phyloP scores from a whole-genome alignment of 1,140 invertebrate genomes.

The Hyposmocoma kahamanoa region DNA sequence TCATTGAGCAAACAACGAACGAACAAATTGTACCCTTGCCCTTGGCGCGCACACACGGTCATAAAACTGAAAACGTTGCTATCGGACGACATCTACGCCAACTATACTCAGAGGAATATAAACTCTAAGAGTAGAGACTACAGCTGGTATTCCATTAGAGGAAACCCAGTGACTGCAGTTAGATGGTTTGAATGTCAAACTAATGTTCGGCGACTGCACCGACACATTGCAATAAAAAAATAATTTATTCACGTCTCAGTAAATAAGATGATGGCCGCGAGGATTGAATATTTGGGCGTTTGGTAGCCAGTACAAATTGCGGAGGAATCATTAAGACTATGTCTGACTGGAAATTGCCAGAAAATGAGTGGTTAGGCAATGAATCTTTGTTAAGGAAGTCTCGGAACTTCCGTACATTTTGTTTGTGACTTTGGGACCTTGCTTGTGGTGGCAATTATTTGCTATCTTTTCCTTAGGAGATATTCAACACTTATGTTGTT shows the following conservation, averaged over 20 bases:
- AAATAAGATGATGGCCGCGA: slow-evolving; percentile 56
- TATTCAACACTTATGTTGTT: too few species aligned
- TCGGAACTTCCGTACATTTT: too few species aligned
- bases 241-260: slow-evolving; percentile 66
- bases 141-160: too few species aligned
- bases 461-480: too few species aligned
- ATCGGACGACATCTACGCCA: too few species aligned
- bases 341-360: background rate
- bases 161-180: too few species aligned
- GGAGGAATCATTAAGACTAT: background rate
- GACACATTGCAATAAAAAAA: slow-evolving; percentile 67
- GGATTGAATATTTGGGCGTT: slow-evolving; percentile 49
- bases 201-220: slow-evolving; percentile 63
- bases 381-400: too few species aligned
- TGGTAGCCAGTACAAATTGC: background rate
- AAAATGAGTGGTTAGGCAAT: background rate
- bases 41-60: background rate
- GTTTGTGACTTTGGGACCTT: too few species aligned
- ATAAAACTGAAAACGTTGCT: background rate
- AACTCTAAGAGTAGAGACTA: too few species aligned
- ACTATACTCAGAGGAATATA: too few species aligned
- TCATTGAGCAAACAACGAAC: background rate
- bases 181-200: slow-evolving; percentile 72
- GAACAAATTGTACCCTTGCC: background rate
- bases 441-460: too few species aligned